phyloP scores from a whole-genome alignment of 2,113 vertebrate genomes.

The Trichechus manatus region DNA sequence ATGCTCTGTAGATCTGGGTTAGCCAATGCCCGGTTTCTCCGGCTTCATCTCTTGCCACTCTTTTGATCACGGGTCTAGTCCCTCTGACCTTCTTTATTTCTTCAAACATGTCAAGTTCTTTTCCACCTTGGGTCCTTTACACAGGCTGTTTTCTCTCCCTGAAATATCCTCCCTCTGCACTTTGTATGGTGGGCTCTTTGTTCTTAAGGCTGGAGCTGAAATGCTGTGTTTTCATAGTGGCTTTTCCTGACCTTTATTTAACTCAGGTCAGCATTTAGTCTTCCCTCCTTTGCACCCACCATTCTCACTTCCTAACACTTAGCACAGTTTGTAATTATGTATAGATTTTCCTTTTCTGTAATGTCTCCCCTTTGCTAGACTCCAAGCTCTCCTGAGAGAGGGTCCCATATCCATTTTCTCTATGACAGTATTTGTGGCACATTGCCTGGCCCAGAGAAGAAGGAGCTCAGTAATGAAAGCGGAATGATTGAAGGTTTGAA shows the following conservation, averaged over 20 bases:
- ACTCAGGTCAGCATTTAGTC: neutral
- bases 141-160: neutral
- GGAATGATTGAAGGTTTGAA: neutral
- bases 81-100: neutral
- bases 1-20: fast-evolving
- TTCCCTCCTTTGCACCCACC: neutral
- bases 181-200: neutral
- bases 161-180: too few species aligned
- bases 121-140: neutral
- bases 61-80: neutral
- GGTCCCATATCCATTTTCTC: neutral
- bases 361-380: neutral
- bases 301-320: neutral
- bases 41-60: neutral
- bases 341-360: neutral
- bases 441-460: neutral
- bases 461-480: neutral
- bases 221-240: neutral
- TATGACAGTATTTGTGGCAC: neutral
- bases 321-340: neutral
- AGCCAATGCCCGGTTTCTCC: neutral
- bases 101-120: neutral
- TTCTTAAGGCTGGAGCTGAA: neutral
- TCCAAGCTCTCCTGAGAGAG: neutral
- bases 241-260: neutral